A percentile compares a stretch with the other conserved stretches of the same genome.
phyloP scores from a whole-genome alignment of 2,113 vertebrate genomes.

The Aramus guarauna region DNA sequence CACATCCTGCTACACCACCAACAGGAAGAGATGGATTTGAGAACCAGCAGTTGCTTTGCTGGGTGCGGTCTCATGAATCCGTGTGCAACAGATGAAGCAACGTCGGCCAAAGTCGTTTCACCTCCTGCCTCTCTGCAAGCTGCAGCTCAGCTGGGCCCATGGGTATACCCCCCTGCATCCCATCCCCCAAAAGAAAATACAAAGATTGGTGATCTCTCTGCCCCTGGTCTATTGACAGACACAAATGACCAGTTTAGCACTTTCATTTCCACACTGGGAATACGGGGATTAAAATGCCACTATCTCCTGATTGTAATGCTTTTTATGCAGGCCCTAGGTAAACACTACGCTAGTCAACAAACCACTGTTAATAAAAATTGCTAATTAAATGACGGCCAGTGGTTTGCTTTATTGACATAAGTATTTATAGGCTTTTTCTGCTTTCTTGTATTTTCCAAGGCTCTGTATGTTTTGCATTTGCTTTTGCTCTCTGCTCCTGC shows the following conservation, averaged over 20 bases:
- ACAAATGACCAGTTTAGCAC: constrained; percentile 1
- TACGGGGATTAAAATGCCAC: constrained; percentile 35
- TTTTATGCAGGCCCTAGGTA: constrained; percentile 22
- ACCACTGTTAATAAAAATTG: constrained; percentile 45
- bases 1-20: not conserved
- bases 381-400: constrained; percentile 40
- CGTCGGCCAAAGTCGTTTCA: not conserved
- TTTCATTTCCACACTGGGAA: constrained; percentile 42
- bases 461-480: not conserved
- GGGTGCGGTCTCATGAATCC: not conserved
- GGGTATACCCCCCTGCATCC: not conserved
- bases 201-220: not conserved
- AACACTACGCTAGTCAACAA: constrained; percentile 43
- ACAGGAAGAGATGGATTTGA: not conserved
- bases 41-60: not conserved
- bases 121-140: not conserved
- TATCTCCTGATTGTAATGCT: constrained; percentile 4
- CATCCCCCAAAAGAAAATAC: not conserved
- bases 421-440: constrained; percentile 39
- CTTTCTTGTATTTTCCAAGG: constrained; percentile 8
- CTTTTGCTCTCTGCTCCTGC: not conserved
- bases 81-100: not conserved
- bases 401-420: constrained; percentile 41
- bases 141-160: not conserved
- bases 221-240: not conserved